Base-by-base conservation (phyloP, 1,140 invertebrate genomes). In the Leptinotarsa texana region DNA sequence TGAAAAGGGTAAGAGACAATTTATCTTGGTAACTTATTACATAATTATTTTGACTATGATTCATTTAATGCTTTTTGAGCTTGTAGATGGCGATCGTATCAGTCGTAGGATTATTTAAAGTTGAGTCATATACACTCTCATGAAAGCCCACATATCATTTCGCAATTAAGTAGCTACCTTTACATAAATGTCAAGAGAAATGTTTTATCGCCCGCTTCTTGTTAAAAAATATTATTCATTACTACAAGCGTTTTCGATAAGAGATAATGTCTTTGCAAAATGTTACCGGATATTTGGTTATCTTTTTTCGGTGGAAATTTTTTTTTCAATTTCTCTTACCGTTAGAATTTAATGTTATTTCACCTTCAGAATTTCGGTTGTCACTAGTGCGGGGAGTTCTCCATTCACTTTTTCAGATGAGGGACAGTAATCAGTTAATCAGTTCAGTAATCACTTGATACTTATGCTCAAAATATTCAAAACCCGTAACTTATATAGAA, bases 111-210 rank as follows among this genome's bases (percentile, higher is more conserved):
- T 57, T 57, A 57, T 57, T 57, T 57, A 15, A 57, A 57, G 51
- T 57, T 57, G 15, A 57, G 51, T 57, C 51, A 57, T 57, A 57
- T 57, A 18, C 17, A 18, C 17, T 57, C 1, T 57, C 17, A 17
- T n/a, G 51, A 18, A 57, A 57, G 51, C 51, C 51, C 51, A 57
- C 51, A 57, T 57, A 18, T 57, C 51, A 57, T 57, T 57, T 57
- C 51, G 51, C 51, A 57, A 57, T 15, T 18, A 57, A 57, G 33
- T 42, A 42, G 51, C 51, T 57, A 57, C 51, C 51, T 57, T 57
- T 57, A 57, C 51, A 57, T 57, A 17, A 57, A 57, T 57, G 51
- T 57, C 51, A 57, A 57, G 51, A 57, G 51, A 57, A 57, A 57
- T 57, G 51, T 57, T 57, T 57, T 57, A 57, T 57, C 51, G 51